Evolutionary conservation across 2,888 invertebrate genomes (phyloP).

Genomic region (Glyphotaelius pellucidus): DNA sequence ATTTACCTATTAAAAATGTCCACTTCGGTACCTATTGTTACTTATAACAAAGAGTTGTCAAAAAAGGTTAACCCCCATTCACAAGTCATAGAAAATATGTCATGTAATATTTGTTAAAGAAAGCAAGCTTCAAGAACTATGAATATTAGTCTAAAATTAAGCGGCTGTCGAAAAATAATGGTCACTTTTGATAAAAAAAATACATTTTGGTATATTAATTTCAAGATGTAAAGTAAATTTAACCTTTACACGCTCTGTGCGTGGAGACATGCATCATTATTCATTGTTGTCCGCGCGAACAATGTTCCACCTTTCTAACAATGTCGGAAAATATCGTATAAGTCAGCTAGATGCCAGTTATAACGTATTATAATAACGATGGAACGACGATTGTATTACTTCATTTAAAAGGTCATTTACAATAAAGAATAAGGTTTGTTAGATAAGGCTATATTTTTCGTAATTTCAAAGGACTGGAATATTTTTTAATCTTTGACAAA

Average conservation of each 20-base stretch:
- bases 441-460: neutral
- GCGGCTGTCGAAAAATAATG: constrained; percentile 55
- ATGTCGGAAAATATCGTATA: neutral
- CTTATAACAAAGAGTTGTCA: constrained; percentile 31
- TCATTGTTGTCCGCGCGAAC: constrained; percentile 16
- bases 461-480: neutral
- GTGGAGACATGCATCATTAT: constrained; percentile 13
- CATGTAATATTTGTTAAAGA: neutral
- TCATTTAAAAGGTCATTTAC: neutral
- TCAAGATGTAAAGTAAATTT: constrained; percentile 34
- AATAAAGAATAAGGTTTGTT: neutral
- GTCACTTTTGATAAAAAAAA: constrained; percentile 42
- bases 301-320: constrained; percentile 6
- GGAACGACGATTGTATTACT: too few species aligned
- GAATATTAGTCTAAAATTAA: constrained; percentile 55
- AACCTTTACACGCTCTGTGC: neutral
- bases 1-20: neutral
- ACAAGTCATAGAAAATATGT: neutral
- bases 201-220: constrained; percentile 46
- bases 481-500: neutral
- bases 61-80: constrained; percentile 17
- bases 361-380: neutral
- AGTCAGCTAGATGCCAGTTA: neutral
- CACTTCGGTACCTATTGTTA: neutral
- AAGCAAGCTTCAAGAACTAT: constrained; percentile 1